phyloP scores from a whole-genome alignment of 2,113 vertebrate genomes.

The Ceyx cyanopectus region DNA sequence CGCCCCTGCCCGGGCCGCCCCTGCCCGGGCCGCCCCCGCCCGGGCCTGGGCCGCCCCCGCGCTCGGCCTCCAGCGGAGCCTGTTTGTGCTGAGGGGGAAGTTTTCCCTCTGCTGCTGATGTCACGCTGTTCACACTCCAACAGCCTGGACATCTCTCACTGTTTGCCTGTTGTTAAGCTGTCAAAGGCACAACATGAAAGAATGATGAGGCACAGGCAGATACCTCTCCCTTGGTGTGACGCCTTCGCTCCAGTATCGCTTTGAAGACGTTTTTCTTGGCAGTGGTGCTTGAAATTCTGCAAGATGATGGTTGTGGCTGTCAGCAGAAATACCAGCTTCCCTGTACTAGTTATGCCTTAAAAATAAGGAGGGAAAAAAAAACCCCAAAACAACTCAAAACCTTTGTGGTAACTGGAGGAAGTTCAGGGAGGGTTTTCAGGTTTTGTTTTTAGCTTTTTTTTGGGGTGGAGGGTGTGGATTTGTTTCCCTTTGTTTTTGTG shows the following conservation, averaged over 20 bases:
- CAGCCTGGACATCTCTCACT: neutral
- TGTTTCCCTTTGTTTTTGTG: neutral
- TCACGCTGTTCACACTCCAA: neutral
- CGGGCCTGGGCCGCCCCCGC: too few species aligned
- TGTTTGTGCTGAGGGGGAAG: neutral
- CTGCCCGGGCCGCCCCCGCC: too few species aligned
- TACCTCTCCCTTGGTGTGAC: neutral
- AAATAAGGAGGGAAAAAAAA: neutral
- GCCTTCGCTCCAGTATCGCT: neutral
- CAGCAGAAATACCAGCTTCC: neutral
- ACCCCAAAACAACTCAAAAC: neutral
- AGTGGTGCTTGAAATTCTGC: slow-evolving; percentile 2
- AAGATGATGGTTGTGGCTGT: neutral
- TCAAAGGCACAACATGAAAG: neutral
- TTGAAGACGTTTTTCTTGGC: neutral
- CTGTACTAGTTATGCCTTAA: neutral
- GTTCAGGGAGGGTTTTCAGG: neutral
- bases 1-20: too few species aligned
- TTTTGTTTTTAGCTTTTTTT: neutral
- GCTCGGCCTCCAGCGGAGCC: neutral
- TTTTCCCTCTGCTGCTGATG: neutral
- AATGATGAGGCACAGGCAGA: neutral
- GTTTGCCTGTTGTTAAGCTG: slow-evolving; percentile 16
- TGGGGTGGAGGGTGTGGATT: neutral
- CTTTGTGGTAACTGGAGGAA: neutral